Evolutionary conservation across 2,888 invertebrate genomes (phyloP).

Genomic region (Xanthia togata): DNA sequence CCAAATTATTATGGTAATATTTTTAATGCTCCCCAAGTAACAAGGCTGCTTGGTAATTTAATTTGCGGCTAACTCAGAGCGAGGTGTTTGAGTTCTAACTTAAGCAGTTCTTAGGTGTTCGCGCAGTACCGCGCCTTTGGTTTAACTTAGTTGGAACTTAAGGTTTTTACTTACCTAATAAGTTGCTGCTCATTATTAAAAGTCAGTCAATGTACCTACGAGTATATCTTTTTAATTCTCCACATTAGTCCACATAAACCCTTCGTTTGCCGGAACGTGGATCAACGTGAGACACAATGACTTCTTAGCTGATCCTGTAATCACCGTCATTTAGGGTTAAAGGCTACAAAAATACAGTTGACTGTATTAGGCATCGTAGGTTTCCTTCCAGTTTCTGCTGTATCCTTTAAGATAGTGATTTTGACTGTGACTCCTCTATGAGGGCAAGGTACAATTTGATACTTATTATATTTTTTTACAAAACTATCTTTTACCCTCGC

Average conservation of each 20-base stretch:
- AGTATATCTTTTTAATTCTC: not conserved
- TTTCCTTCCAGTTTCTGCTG: not conserved
- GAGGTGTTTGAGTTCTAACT: conserved; percentile 27
- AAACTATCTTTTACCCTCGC: too few species aligned
- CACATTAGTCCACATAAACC: not conserved
- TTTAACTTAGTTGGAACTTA: conserved; percentile 4
- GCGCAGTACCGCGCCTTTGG: not conserved
- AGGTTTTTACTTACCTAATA: not conserved
- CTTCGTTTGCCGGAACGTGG: too few species aligned
- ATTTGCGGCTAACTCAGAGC: conserved; percentile 1
- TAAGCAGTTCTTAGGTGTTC: conserved; percentile 1
- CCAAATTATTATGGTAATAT: not conserved
- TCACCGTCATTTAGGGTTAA: not conserved
- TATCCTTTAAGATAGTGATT: not conserved
- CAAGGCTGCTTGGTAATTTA: conserved; percentile 9
- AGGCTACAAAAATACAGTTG: not conserved
- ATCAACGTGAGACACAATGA: too few species aligned
- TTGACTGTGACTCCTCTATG: not conserved
- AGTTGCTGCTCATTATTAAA: not conserved
- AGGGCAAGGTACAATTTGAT: not conserved
- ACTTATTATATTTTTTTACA: too few species aligned
- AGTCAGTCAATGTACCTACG: not conserved
- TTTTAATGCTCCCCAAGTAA: conserved; percentile 18
- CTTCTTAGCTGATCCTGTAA: too few species aligned
- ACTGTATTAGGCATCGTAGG: too few species aligned